Base-by-base conservation (phyloP, 64 coral and sea anemone genomes). In the Pocillopora damicornis region DNA sequence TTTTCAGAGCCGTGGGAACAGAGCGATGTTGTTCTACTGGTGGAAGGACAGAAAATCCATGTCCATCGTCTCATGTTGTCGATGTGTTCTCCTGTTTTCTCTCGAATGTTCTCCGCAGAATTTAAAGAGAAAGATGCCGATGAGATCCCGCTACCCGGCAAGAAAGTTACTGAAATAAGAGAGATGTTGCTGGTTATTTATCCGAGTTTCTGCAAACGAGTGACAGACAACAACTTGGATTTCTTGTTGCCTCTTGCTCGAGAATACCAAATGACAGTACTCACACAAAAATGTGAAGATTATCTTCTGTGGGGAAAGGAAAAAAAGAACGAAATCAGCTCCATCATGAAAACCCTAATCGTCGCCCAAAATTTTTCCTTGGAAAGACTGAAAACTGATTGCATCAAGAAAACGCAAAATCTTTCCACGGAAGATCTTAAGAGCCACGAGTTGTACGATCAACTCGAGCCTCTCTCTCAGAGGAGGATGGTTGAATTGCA, bases 1-100 rank as follows among this genome's bases (percentile, higher is more conserved):
- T 87, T 87, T 61, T 87, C 74, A 11, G 42, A 87, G 35, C 56
- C 72, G 36, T 87, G 86, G 86, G 57, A 76, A 20, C 58, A 61
- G 15, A 76, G 72, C 18, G 86, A 87, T 51, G n/a, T 87, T 14
- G 58, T 76, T 62, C 58, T 87, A 3, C 8, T 87, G 0, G 86
- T 87, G 13, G 86, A 76, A 62, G 86, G 60, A 76, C 13, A 51
- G 22, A 6, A 61, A 34, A 13, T 87, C 22, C 73, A 87, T 17
- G 86, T 76, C 7, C 86, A 87, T 20, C 86, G 86, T 63, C 2
- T 11, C 11, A 87, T 87, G 2, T 7, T 87, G 15, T 34, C 57
- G 0, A 75, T 87, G 25, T 7, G 15, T 35, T 87, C 86, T 0
- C 73, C 86, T 38, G 86, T 87, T 8, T 87, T 87, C 26, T 63